Percentiles rank a stretch among this genome's conserved stretches.
Evolutionary conservation across 1,140 invertebrate genomes (phyloP).

Genomic region (Drosophila saltans): DNA sequence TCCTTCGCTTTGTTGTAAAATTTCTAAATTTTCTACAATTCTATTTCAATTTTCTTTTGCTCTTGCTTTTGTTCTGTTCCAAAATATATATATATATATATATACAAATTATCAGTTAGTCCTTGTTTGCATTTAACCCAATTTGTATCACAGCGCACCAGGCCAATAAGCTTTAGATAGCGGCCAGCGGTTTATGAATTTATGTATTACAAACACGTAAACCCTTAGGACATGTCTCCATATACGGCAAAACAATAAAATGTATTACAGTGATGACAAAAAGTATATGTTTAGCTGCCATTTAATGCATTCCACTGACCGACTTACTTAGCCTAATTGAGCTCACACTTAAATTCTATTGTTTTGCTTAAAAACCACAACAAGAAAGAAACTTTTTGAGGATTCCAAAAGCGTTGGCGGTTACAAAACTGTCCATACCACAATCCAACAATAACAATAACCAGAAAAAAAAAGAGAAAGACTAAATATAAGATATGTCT

Average conservation of each 20-base stretch:
- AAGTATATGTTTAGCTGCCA: slow-evolving; percentile 30
- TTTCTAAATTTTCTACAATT: too few species aligned
- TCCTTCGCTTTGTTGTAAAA: too few species aligned
- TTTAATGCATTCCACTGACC: neutral
- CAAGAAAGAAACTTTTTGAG: slow-evolving; percentile 38
- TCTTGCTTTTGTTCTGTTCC: slow-evolving; percentile 1
- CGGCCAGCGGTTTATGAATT: slow-evolving; percentile 14
- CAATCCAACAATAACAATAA: slow-evolving; percentile 60
- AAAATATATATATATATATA: too few species aligned
- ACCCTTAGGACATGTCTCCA: slow-evolving; percentile 21
- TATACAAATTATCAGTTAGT: slow-evolving; percentile 49
- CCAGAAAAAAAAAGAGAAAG: slow-evolving; percentile 7
- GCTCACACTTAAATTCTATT: slow-evolving; percentile 1
- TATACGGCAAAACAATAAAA: slow-evolving; percentile 22
- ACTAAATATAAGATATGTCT: slow-evolving; percentile 50
- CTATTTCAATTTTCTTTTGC: too few species aligned
- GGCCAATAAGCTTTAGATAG: too few species aligned
- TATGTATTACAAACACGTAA: slow-evolving; percentile 67
- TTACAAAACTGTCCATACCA: slow-evolving; percentile 24
- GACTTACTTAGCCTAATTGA: slow-evolving; percentile 15
- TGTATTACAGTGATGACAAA: slow-evolving; percentile 24
- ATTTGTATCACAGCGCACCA: slow-evolving; percentile 36
- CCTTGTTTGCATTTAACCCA: slow-evolving; percentile 66
- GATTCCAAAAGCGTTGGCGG: slow-evolving; percentile 52
- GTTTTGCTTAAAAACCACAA: neutral